phyloP scores from a whole-genome alignment of 2,888 invertebrate species.

The Andrena trimmerana region DNA sequence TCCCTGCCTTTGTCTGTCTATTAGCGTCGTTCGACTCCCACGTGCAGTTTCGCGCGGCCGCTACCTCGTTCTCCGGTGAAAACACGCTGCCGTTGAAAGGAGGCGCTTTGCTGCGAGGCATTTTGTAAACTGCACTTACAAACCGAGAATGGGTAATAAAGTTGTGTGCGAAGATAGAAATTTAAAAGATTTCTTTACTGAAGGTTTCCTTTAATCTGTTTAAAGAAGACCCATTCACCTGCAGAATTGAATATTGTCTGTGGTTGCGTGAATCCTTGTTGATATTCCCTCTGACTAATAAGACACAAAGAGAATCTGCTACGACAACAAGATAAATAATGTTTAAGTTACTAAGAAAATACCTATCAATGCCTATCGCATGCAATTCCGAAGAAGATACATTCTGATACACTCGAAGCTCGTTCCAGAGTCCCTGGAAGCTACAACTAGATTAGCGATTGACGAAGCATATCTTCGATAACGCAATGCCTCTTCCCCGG shows the following conservation, averaged over 20 bases:
- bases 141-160: conserved; percentile 47
- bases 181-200: no score
- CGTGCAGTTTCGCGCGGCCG: conserved; percentile 19
- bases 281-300: no score
- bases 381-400: conserved; percentile 2
- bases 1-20: conserved; percentile 27
- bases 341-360: not conserved
- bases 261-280: no score
- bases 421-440: conserved; percentile 41
- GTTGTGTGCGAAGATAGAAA: conserved; percentile 5
- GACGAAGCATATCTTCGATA: conserved; percentile 51
- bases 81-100: conserved; percentile 34
- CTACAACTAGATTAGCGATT: conserved; percentile 59
- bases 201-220: no score
- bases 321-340: not conserved
- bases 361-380: no score
- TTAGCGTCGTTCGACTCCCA: conserved; percentile 27
- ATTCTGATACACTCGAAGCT: conserved; percentile 43
- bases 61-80: conserved; percentile 31
- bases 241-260: no score
- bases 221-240: no score
- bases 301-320: no score
- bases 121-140: conserved; percentile 49
- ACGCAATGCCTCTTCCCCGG: conserved; percentile 11
- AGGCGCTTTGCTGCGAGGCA: conserved; percentile 7